Percentiles rank a stretch among this genome's conserved stretches.
phyloP scores from a whole-genome alignment of 2,113 vertebrate genomes.

The Urocynchramus pylzowi region DNA sequence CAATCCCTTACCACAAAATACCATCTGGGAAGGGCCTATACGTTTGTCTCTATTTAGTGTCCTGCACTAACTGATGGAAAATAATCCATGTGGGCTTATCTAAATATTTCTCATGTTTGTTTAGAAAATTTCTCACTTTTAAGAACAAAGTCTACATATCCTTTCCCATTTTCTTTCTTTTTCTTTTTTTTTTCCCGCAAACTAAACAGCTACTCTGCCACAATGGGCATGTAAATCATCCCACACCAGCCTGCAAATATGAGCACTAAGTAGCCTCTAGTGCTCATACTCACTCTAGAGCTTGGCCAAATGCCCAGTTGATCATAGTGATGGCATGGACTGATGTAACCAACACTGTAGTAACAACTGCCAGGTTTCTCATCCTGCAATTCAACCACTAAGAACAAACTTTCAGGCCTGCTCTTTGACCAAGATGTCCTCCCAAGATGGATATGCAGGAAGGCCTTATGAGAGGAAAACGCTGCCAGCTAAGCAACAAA shows the following conservation, averaged over 20 bases:
- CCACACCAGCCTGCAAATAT: not conserved
- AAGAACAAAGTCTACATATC: not conserved
- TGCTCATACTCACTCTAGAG: not conserved
- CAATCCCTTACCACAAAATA: not conserved
- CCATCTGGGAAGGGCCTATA: not conserved
- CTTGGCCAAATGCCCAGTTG: not conserved
- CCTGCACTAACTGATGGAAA: not conserved
- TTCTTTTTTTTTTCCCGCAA: not conserved
- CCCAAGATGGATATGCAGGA: not conserved
- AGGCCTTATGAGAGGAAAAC: not conserved
- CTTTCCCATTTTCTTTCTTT: not conserved
- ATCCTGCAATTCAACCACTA: not conserved
- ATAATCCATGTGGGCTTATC: not conserved
- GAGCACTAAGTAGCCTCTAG: not conserved
- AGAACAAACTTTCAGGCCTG: not conserved
- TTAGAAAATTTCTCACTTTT: not conserved
- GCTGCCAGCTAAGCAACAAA: not conserved
- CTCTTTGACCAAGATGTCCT: not conserved
- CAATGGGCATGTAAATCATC: not conserved
- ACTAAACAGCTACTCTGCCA: not conserved
- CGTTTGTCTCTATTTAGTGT: not conserved
- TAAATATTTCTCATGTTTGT: not conserved
- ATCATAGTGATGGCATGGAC: not conserved
- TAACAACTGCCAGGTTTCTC: not conserved
- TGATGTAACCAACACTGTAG: not conserved